phyloP scores from a whole-genome alignment of 1,140 invertebrate genomes.

The Campoletis sonorensis region DNA sequence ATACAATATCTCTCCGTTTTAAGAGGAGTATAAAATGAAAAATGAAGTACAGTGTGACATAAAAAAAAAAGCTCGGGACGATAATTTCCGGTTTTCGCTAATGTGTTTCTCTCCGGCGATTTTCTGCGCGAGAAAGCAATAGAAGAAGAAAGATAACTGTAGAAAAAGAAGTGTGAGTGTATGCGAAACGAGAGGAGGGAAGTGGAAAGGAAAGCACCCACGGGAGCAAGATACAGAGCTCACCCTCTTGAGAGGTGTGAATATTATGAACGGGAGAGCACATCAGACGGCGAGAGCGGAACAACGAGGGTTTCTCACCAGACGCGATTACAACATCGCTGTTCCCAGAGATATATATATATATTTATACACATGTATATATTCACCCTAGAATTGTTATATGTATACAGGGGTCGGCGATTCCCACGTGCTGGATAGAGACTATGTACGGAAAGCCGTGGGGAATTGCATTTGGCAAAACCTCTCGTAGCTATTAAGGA shows the following conservation, averaged over 20 bases:
- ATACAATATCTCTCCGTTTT: no score
- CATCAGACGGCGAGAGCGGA: constrained; percentile 25
- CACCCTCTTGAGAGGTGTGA: constrained; percentile 31
- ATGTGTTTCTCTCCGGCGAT: not conserved
- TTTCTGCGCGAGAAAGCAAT: constrained; percentile 3
- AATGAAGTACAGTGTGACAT: not conserved
- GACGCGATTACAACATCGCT: constrained; percentile 23
- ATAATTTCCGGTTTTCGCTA: not conserved
- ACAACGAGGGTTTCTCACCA: constrained; percentile 23
- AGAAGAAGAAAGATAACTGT: constrained; percentile 13
- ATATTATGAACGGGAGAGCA: constrained; percentile 31
- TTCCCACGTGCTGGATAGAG: not conserved
- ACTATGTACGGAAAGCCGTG: not conserved
- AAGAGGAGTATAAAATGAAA: not conserved
- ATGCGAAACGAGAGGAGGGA: not conserved
- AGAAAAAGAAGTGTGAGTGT: not conserved
- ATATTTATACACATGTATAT: not conserved
- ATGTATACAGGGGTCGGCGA: not conserved
- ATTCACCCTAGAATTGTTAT: not conserved
- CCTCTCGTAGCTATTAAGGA: constrained; percentile 14
- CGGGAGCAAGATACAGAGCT: constrained; percentile 1
- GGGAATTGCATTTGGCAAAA: constrained; percentile 21
- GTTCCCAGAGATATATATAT: not conserved
- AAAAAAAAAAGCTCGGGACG: not conserved
- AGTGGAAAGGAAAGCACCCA: constrained; percentile 16